Evolutionary conservation across 1,140 invertebrate species (phyloP).

Genomic region (Drosophila melanogaster): DNA sequence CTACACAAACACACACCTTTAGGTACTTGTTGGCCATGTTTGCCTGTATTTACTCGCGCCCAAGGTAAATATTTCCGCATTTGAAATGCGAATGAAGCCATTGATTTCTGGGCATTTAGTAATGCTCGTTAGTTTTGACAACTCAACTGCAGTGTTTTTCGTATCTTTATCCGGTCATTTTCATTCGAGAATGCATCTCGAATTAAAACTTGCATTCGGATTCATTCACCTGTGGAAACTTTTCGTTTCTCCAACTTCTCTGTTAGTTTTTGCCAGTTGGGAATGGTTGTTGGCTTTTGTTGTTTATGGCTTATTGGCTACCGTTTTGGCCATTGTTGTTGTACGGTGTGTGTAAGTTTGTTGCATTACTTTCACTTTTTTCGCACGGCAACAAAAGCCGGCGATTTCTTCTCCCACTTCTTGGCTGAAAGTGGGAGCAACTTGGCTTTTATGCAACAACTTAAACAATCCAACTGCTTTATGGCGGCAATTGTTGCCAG

Average conservation of each 20-base stretch:
- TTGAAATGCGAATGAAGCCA: slow-evolving; percentile 37
- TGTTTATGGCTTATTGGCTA: slow-evolving; percentile 73
- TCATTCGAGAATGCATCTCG: not conserved
- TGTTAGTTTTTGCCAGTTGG: slow-evolving; percentile 29
- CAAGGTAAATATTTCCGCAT: slow-evolving; percentile 51
- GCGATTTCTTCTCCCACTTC: slow-evolving; percentile 70
- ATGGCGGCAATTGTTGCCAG: slow-evolving; percentile 50
- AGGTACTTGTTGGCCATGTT: slow-evolving; percentile 16
- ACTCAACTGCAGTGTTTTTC: not conserved
- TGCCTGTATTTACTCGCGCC: slow-evolving; percentile 19
- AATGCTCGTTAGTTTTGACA: slow-evolving; percentile 46
- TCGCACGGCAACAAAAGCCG: slow-evolving; percentile 58
- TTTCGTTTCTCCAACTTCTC: slow-evolving; percentile 41
- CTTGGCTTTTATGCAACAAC: slow-evolving; percentile 75
- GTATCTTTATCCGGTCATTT: slow-evolving; percentile 2
- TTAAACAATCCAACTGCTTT: slow-evolving; percentile 75
- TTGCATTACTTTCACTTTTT: slow-evolving; percentile 78
- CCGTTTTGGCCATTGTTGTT: slow-evolving; percentile 65
- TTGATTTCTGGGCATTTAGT: slow-evolving; percentile 29
- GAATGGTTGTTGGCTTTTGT: slow-evolving; percentile 13
- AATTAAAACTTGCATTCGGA: slow-evolving; percentile 45
- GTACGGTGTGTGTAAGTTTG: slow-evolving; percentile 22
- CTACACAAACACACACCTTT: slow-evolving; percentile 18
- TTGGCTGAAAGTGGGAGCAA: slow-evolving; percentile 38
- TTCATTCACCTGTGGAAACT: slow-evolving; percentile 77